phyloP scores from a whole-genome alignment of 2,797 vertebrate genomes.

The Pangasius sanitwongsei region DNA sequence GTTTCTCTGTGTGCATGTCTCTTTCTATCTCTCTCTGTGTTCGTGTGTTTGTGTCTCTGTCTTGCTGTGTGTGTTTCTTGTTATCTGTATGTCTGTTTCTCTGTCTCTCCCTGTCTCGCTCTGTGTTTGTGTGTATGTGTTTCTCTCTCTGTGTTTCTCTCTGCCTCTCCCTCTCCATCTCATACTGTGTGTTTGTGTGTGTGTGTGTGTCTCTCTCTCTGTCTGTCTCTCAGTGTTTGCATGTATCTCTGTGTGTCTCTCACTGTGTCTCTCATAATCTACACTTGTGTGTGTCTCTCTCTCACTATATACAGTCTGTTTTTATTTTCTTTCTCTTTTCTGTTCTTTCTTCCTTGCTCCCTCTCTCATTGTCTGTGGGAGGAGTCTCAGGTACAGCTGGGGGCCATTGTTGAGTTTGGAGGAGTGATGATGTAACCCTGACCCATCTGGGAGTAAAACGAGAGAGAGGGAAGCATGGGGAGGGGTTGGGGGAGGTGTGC shows the following conservation, averaged over 20 bases:
- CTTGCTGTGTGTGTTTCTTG: too few relatives aligned
- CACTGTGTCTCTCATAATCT: neutral
- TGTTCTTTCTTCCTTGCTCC: neutral
- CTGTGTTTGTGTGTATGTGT: neutral
- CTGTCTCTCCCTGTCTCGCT: neutral
- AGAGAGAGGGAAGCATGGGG: conserved; percentile 38
- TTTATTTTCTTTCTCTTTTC: neutral
- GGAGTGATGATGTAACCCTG: conserved; percentile 54
- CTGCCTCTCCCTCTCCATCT: neutral
- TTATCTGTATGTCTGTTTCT: neutral
- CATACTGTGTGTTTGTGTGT: neutral
- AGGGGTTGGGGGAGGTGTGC: conserved; percentile 18
- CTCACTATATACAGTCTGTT: neutral
- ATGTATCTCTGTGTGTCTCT: neutral
- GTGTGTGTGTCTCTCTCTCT: neutral
- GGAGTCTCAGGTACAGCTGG: conserved; percentile 52
- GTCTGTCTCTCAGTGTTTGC: neutral
- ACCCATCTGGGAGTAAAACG: conserved; percentile 62
- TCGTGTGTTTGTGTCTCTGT: neutral
- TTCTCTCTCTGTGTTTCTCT: neutral
- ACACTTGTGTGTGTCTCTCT: neutral
- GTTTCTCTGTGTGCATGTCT: neutral
- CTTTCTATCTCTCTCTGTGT: neutral
- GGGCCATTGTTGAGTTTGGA: conserved; percentile 42
- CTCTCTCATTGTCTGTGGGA: conserved; percentile 18